Evolutionary conservation across 1,140 invertebrate genomes (phyloP).

Genomic region (Amphibalanus amphitrite): DNA sequence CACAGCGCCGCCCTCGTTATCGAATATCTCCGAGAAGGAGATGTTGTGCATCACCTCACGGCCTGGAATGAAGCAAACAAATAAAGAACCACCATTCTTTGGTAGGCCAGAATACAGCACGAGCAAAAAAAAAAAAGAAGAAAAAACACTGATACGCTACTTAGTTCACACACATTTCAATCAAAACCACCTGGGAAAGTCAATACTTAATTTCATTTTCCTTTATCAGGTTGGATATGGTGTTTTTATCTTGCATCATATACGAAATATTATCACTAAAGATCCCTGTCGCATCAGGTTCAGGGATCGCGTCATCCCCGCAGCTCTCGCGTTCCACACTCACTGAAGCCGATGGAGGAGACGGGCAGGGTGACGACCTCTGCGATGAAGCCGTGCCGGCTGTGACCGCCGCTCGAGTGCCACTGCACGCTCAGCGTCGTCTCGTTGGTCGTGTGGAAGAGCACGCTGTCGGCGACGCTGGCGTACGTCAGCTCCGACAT

Average conservation of each 20-base stretch:
- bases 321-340: slow-evolving; percentile 25
- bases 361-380: slow-evolving; percentile 90
- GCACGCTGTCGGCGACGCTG: slow-evolving; percentile 42
- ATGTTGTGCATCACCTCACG: slow-evolving; percentile 82
- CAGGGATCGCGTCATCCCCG: slow-evolving; percentile 10
- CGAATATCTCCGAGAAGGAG: slow-evolving; percentile 57
- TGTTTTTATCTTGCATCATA: background rate
- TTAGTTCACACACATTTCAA: background rate
- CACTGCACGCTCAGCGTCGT: slow-evolving; percentile 76
- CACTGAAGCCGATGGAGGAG: slow-evolving; percentile 70
- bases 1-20: slow-evolving; percentile 76
- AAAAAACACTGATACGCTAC: background rate
- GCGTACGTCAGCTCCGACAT: slow-evolving; percentile 51
- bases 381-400: slow-evolving; percentile 89
- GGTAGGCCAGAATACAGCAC: too few relatives aligned
- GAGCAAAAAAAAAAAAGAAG: too few relatives aligned
- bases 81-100: too few relatives aligned
- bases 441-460: slow-evolving; percentile 50
- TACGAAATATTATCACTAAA: background rate
- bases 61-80: too few relatives aligned
- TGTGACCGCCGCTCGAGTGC: slow-evolving; percentile 83
- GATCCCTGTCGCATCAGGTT: background rate
- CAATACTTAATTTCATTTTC: background rate
- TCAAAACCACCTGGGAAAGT: background rate
- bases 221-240: background rate